Base-by-base conservation (phyloP, 2,888 invertebrate genomes). In the Eremobia ochroleuca region DNA sequence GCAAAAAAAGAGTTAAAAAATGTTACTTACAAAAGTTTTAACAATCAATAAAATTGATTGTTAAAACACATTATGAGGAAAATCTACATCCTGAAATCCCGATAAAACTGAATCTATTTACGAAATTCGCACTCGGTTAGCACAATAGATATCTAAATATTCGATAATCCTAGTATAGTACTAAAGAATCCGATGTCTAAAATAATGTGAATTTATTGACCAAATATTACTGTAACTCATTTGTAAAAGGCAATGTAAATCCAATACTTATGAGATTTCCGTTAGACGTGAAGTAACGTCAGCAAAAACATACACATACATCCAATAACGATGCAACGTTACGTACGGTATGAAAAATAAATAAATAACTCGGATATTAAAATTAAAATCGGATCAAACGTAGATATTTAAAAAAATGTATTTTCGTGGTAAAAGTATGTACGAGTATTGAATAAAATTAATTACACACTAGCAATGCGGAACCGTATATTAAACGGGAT, bases 381-480 rank as follows among this genome's bases (percentile, higher is more conserved):
- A 67, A 61, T 37, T 37, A 49, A 67, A 80, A 75, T 64, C n/a
- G 34, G 65, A 80, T 61, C 31, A 59, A 68, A 75, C 18, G 49
- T 52, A 66, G 37, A 81, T 66, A 59, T n/a, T n/a, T n/a, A n/a
- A n/a, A n/a, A n/a, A n/a, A n/a, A n/a, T n/a, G n/a, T n/a, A n/a
- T n/a, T n/a, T n/a, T n/a, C n/a, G n/a, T n/a, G n/a, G n/a, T n/a
- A n/a, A 6, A 34, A 70, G 37, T 71, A 15, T 18, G 64, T 66
- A n/a, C n/a, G n/a, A n/a, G n/a, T n/a, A 55, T 85, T 64, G 59
- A 62, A 83, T 82, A 65, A 46, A 86, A 83, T 68, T 69, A 83
- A 86, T 77, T 71, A 78, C 67, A 78, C 67, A 74, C 28, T 37
- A 74, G 74, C 81, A 85, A 74, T 73, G 61, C 43, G 28, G 59